Conservation (phyloP, 2,888 invertebrate genomes). For the Rugalucina vietnamica region DNA sequence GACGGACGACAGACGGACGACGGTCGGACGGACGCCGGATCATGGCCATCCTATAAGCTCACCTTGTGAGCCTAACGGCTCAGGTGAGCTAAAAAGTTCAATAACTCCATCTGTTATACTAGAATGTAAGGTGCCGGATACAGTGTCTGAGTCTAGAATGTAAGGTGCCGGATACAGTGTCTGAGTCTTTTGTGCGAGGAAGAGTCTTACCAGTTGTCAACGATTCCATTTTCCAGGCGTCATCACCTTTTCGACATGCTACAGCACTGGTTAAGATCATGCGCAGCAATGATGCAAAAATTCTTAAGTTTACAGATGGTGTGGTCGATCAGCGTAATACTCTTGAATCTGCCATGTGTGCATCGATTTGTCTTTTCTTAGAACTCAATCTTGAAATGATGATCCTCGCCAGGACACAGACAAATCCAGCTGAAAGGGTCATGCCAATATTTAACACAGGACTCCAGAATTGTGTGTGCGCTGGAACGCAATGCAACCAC, state of each 20-base stretch:
- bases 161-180: no score
- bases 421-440: neutral
- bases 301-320: neutral
- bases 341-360: neutral
- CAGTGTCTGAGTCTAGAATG: no score
- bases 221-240: conserved; percentile 2
- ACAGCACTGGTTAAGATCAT: neutral
- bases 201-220: neutral
- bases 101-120: neutral
- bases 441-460: conserved; percentile 49
- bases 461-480: conserved; percentile 39
- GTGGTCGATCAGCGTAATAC: neutral
- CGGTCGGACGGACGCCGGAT: no score
- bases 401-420: neutral
- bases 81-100: no score
- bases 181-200: neutral
- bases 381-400: no score
- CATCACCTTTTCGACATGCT: neutral
- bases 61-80: no score
- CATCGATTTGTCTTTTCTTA: neutral
- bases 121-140: no score
- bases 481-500: neutral
- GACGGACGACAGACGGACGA: no score
- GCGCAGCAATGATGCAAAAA: neutral
- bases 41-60: no score